Base-by-base conservation (phyloP, 2,888 invertebrate genomes). In the Lottia scabra region DNA sequence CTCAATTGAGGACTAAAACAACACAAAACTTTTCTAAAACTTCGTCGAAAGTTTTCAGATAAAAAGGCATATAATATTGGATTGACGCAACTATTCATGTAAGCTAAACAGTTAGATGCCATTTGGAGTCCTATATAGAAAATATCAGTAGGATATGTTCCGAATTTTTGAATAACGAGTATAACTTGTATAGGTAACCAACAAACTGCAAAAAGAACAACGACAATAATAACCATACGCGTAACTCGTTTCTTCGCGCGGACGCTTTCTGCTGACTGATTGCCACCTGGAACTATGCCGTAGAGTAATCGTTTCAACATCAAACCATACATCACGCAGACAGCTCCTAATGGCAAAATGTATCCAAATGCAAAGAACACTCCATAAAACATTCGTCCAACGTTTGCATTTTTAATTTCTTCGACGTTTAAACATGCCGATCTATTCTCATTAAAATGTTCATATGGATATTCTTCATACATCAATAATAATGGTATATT, bases 1-100 rank as follows among this genome's bases (percentile, higher is more conserved):
- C 78, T 71, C 10, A 78, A 76, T 38, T 76, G 75, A 13, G 76
- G 75, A 6, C 78, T 68, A 15, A 78, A 77, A 73, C 86, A 88
- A 74, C 87, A 85, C 23, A 90, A 78, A 19, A 91, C 80, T 70
- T 88, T 88, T 26, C 86, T 92, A 89, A 97, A 97, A 27, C 96
- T 96, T 87, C 96, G 94, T 82, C 97, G 93, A 91, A 98, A 97
- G 91, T 96, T 96, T 85, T 97, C 97, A 1, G 96, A 97, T 68
- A 97, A 92, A 90, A 97, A 96, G 4, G 97, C 97, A 91, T 98
- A 98, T 67, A 98, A 92, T 81, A 98, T 94, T 0, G 97, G 97
- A 90, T 98, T 97, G 84, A 98, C 94, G 89, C 97, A 97, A 85
- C 95, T 95, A 92, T 97, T 98, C 91, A 94, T 95, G 91, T 98